Evolutionary conservation across 1,140 invertebrate species (phyloP), one percentile per base, ranked within the genome.

Genomic region (Caenorhabditis briggsae): DNA sequence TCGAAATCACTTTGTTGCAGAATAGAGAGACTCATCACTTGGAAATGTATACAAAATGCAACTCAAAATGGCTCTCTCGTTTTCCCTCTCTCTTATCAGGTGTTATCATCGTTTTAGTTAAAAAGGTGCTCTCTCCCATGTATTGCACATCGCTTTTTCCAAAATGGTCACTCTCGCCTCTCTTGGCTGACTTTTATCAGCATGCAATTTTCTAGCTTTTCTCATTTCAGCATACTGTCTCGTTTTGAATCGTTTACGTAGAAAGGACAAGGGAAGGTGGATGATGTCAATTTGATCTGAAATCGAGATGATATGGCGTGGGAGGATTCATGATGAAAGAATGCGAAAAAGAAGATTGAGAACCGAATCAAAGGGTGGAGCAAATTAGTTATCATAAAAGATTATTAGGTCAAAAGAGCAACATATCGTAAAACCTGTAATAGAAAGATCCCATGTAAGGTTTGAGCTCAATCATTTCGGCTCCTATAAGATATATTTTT

Each of bases 281-380:
- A 78, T 78, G 70, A 78, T 50, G 46, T 50, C 70, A 78, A 78
- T 78, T 78, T 78, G 70, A 78, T 46, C 70, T 78, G 70, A 78
- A 78, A 78, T 23, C 46, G n/a, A 78, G 46, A 41, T 53, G 70
- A 9, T 33, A 2, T 23, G 70, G 64, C 64, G 64, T 70, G 64
- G 64, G 64, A 70, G 64, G 64, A 70, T 70, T 70, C 64, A 46
- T 16, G 64, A 70, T 70, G 64, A 46, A 33, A 41, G 64, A 70
- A 70, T 43, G 41, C 41, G 64, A 33, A 70, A 70, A 53, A 70
- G 7, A 64, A 70, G 3, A 6, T 20, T 61, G 59, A 11, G 16
- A 58, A n/a, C 8, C 56, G 14, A 9, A 8, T 58, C 56, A 58
- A n/a, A 58, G 20, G n/a, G 20, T n/a, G 33, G 33, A 33, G 33